Percentiles rank a stretch among this genome's conserved stretches.
These are phyloP conservation scores for Pontoporia blainvillei DNA, from an alignment of 2,113 vertebrate species.

Conservation along the genomic window DNA sequence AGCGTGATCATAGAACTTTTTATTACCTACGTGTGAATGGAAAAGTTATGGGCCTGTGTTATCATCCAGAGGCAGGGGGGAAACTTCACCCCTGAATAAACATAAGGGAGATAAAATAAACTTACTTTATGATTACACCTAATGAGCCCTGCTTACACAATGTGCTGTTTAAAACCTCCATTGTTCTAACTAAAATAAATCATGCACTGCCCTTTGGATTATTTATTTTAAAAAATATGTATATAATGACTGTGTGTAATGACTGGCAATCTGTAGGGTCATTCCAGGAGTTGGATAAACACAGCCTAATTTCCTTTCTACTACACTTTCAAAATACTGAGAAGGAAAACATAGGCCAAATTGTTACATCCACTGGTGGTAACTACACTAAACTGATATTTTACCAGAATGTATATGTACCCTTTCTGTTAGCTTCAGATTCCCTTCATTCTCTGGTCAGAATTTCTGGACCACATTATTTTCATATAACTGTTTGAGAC, in stretches of 20 bases:
- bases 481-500: not conserved
- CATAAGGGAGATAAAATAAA: not conserved
- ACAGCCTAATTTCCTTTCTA: not conserved
- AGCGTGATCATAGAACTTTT: not conserved
- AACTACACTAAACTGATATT: not conserved
- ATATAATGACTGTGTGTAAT: not conserved
- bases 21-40: not conserved
- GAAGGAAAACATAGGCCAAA: not conserved
- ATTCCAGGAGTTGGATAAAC: not conserved
- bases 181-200: slow-evolving; percentile 23
- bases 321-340: not conserved
- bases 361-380: not conserved
- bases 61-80: not conserved
- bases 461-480: not conserved
- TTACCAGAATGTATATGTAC: not conserved
- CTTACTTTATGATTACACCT: not conserved
- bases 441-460: not conserved
- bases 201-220: not conserved
- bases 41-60: not conserved
- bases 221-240: slow-evolving; percentile 20
- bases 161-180: not conserved
- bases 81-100: not conserved
- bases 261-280: not conserved
- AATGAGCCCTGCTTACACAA: not conserved
- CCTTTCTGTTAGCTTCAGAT: not conserved